These are phyloP conservation scores for Stegostoma tigrinum DNA, from an alignment of 2,113 vertebrate genomes.

Conservation along the genomic window DNA sequence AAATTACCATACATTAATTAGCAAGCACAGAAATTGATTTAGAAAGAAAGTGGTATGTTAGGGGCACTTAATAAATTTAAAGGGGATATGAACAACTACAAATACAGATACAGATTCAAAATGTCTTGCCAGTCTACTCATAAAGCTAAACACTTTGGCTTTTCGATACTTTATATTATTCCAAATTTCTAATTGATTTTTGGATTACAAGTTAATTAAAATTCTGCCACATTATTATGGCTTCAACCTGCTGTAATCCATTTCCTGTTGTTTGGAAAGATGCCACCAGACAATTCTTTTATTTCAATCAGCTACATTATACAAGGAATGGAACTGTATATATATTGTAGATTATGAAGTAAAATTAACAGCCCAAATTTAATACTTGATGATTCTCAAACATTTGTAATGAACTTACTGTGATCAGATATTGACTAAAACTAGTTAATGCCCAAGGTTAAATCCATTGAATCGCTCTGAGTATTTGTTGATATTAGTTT, in stretches of 20 bases:
- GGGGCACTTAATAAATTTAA: not conserved
- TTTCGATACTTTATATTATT: not conserved
- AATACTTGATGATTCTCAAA: not conserved
- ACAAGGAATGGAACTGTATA: not conserved
- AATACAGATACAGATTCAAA: not conserved
- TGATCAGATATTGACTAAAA: not conserved
- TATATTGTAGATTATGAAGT: not conserved
- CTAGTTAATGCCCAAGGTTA: not conserved
- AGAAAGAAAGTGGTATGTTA: too few species aligned
- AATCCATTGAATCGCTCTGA: not conserved
- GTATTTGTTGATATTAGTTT: not conserved
- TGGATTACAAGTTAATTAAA: not conserved
- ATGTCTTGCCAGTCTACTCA: not conserved
- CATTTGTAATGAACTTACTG: not conserved
- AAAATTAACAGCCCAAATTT: not conserved
- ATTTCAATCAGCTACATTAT: not conserved
- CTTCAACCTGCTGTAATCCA: not conserved
- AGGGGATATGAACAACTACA: not conserved
- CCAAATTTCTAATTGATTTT: not conserved
- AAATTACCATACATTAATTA: too few species aligned
- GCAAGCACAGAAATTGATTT: too few species aligned
- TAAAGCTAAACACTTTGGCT: not conserved
- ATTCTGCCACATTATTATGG: too few species aligned
- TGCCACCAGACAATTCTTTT: not conserved
- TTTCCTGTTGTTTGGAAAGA: not conserved